phyloP scores from a whole-genome alignment of 2,113 vertebrate genomes.

The Chionomys nivalis region DNA sequence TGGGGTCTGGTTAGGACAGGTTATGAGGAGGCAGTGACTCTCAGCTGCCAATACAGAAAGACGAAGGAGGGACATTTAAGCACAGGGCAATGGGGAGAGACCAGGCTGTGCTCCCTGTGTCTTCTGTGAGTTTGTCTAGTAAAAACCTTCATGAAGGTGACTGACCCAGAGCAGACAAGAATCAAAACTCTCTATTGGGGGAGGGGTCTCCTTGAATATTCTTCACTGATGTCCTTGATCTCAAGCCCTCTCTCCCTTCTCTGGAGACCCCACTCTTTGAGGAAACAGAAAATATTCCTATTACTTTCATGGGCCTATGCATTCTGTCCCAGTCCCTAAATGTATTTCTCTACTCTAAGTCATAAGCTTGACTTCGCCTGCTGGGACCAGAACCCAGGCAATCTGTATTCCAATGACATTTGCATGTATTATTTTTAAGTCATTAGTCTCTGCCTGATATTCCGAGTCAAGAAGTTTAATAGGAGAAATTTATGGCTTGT shows the following conservation, averaged over 20 bases:
- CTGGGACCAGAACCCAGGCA: not conserved
- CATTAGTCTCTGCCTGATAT: constrained; percentile 79
- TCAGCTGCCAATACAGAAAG: not conserved
- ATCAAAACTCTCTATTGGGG: not conserved
- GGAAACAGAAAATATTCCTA: not conserved
- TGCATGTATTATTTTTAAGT: constrained; percentile 78
- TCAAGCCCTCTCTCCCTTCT: not conserved
- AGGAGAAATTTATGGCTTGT: constrained; percentile 80
- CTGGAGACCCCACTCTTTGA: not conserved
- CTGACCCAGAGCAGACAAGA: not conserved
- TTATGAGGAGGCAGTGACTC: not conserved
- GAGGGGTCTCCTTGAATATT: not conserved
- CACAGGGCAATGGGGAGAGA: too few relatives aligned
- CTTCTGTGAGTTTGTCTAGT: not conserved
- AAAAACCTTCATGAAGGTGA: not conserved
- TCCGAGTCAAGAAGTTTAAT: constrained; percentile 72
- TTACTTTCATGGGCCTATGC: not conserved
- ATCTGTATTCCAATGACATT: constrained; percentile 66
- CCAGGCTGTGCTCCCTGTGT: not conserved
- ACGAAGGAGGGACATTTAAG: not conserved
- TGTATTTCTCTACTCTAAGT: not conserved
- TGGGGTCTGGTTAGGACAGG: not conserved
- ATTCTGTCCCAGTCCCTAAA: not conserved
- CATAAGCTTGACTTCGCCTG: constrained; percentile 69
- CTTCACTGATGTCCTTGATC: not conserved